Conservation (phyloP, 2,113 vertebrate species). For the Perca flavescens region DNA sequence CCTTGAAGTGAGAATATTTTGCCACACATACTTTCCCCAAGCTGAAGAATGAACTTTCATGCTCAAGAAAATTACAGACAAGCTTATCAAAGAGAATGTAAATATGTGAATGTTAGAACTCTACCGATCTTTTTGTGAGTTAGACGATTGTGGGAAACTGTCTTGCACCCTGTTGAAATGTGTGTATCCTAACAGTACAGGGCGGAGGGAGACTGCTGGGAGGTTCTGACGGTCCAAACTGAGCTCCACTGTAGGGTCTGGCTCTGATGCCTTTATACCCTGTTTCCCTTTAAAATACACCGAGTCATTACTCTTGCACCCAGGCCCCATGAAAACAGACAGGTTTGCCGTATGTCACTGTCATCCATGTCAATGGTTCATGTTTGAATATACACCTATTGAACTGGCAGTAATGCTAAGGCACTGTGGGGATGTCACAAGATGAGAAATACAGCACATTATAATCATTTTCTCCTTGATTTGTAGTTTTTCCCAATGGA, state of each 20-base stretch:
- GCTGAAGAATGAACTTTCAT: neutral
- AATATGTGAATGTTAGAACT: neutral
- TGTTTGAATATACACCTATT: neutral
- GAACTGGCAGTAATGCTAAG: neutral
- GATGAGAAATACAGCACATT: neutral
- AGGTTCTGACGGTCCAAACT: constrained; percentile 36
- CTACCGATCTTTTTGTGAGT: neutral
- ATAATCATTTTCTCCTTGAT: neutral
- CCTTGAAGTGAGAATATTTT: neutral
- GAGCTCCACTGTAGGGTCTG: constrained; percentile 50
- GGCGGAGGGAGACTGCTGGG: constrained; percentile 13
- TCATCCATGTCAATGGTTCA: neutral
- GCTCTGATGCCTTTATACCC: constrained; percentile 45
- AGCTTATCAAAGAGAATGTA: neutral
- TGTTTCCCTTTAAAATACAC: constrained; percentile 80
- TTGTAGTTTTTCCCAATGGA: constrained; percentile 26
- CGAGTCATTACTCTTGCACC: constrained; percentile 45
- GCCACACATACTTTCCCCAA: neutral
- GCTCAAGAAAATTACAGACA: neutral
- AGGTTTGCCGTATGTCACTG: neutral
- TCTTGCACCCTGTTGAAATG: neutral
- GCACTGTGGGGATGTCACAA: constrained; percentile 8
- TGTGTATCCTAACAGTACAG: neutral
- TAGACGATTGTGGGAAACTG: constrained; percentile 33
- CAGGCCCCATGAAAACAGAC: constrained; percentile 56